Base-by-base conservation (phyloP, 2,888 invertebrate genomes). In the Andrena bicolor region DNA sequence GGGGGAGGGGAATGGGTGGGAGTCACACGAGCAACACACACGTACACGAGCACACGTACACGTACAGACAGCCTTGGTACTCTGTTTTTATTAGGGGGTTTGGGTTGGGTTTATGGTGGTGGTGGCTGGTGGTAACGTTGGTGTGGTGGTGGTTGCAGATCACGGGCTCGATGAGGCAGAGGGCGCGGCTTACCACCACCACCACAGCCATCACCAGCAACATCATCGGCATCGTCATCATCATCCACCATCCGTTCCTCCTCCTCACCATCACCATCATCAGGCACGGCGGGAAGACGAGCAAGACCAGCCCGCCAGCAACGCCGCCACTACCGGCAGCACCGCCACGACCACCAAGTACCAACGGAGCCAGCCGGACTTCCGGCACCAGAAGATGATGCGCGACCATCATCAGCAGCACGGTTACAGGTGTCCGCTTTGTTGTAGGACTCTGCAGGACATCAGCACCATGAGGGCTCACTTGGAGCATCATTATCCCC, bases 401-500 rank as follows among this genome's bases (percentile, higher is more conserved):
- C 89, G 91, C 30, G 92, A 93, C 80, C 92, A 93, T 87, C 91
- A 91, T 87, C 92, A 92, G 89, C 93, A 95, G 92, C 92, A 92
- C 94, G 95, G 94, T 92, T 95, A 95, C 93, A 94, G 94, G 89
- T 97, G 97, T 93, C 97, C 97, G 86, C 95, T 97, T 92, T 97
- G 97, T 94, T 95, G 95, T 90, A 95, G 95, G 88, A 95, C 95
- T 85, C 95, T 97, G 93, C 95, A 95, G 88, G 96, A 96, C 87
- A 95, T 96, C 94, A 96, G 96, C 91, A 94, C 94, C 86, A 96
- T 96, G 94, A 96, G 97, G 81, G 95, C 96, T 71, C 97, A 97
- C 94, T 95, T 97, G 90, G 97, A 96, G 93, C 96, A 96, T 88
- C 97, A 97, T 95, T 97, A 97, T 95, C 97, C 97, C 83, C 96